Evolutionary conservation across 2,888 invertebrate genomes (phyloP), one percentile per base, ranked within the genome.

Genomic region (Idaea biselata): DNA sequence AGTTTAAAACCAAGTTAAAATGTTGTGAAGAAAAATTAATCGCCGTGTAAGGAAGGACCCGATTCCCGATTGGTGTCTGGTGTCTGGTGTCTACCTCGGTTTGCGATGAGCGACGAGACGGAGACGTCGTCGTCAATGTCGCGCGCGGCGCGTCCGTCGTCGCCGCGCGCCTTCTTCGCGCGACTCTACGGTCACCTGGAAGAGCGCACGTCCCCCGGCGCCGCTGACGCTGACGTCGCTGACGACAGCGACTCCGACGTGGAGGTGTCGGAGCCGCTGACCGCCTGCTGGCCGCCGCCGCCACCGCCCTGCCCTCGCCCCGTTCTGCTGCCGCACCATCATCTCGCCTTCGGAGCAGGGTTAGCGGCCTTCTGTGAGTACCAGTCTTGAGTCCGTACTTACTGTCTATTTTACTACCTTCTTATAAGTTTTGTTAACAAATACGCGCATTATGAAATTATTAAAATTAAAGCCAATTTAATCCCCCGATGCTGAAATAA

Each of bases 131-230:
- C 88, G 58, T 80, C 44, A 11, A 7, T 3, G 25, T 25, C 25
- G 25, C 25, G 81, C 55, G 71, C 82, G 1, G 87, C 91, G 56
- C 89, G 94, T 18, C 96, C 96, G 0, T 96, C 96, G 11, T 96
- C 96, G 0, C 97, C 97, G 63, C 93, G 96, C 32, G 95, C 96
- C 76, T 97, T 97, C 84, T 97, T 97, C 80, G 96, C 96, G 60
- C 93, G 96, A 63, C 91, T 97, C 55, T 97, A 97, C 77, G 97
- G 96, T 0, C 95, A 96, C 75, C 89, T 96, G n/a, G 81, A 88
- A 63, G 3, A 25, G 3, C 25, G 25, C 25, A 3, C 25, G 25
- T 25, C 25, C 1, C 79, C 82, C 4, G 58, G 89, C 89, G 0
- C 2, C 53, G 53, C 16, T 7, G 55, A 55, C 55, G 25, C 25